Evolutionary conservation across 2,888 invertebrate genomes (phyloP).

Genomic region (Cyaniris semiargus): DNA sequence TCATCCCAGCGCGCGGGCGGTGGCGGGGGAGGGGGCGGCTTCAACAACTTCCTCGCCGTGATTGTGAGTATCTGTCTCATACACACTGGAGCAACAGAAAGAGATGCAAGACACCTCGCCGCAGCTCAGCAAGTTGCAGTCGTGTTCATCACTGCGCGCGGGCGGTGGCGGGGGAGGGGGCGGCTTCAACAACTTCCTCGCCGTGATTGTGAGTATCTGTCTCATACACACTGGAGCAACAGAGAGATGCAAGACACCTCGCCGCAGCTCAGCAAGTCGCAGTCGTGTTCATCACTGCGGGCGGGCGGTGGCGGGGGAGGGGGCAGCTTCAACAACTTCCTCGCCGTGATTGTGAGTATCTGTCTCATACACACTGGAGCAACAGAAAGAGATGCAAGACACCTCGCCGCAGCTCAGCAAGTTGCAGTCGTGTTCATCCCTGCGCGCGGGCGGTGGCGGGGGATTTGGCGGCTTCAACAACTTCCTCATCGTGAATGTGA

Average conservation of each 20-base stretch:
- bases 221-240: not conserved
- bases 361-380: not conserved
- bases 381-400: too few species aligned
- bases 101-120: too few species aligned
- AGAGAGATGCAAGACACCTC: too few species aligned
- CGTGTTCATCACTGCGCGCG: conserved; percentile 85
- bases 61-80: conserved; percentile 79
- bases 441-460: conserved; percentile 75
- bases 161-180: conserved; percentile 73
- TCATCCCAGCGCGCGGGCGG: conserved; percentile 82
- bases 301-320: conserved; percentile 73
- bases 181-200: conserved; percentile 85
- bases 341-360: conserved; percentile 85
- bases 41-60: conserved; percentile 87
- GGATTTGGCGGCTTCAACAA: conserved; percentile 83
- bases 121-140: conserved; percentile 76
- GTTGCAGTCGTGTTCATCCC: conserved; percentile 86
- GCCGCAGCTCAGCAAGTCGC: conserved; percentile 64
- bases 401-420: conserved; percentile 46
- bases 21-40: conserved; percentile 76
- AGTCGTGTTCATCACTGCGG: conserved; percentile 86
- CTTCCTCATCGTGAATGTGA: conserved; percentile 87
- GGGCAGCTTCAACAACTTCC: conserved; percentile 84
- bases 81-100: too few species aligned
- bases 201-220: conserved; percentile 84